These are phyloP conservation scores for Gonocerus acuteangulatus DNA, from an alignment of 2,888 invertebrate genomes.

Conservation along the genomic window DNA sequence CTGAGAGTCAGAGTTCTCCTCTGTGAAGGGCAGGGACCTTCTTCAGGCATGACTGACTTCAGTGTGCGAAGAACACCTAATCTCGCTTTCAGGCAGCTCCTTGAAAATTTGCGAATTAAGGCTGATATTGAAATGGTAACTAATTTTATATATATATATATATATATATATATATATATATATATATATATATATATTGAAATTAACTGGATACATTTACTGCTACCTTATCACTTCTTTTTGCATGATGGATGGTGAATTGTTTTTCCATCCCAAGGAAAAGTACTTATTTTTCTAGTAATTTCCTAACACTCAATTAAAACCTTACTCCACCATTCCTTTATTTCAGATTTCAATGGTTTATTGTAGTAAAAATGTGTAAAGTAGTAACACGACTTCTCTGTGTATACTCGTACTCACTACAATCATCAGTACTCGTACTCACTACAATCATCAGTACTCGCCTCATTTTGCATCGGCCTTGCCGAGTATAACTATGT, in stretches of 20 bases:
- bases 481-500: too few relatives aligned
- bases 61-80: conserved; percentile 40
- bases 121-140: conserved; percentile 66
- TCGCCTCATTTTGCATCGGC: too few relatives aligned
- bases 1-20: conserved; percentile 78
- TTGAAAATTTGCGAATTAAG: conserved; percentile 77
- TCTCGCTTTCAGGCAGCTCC: conserved; percentile 54
- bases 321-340: too few relatives aligned
- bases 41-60: conserved; percentile 36
- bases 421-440: too few relatives aligned
- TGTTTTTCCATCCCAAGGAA: too few relatives aligned
- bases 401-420: too few relatives aligned
- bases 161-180: conserved; percentile 1
- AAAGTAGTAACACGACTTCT: too few relatives aligned
- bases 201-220: neutral
- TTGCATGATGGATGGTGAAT: neutral
- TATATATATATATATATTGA: neutral
- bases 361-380: too few relatives aligned
- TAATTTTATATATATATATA: neutral
- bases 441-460: too few relatives aligned
- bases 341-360: too few relatives aligned
- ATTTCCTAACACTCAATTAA: too few relatives aligned
- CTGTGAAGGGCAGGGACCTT: conserved; percentile 50
- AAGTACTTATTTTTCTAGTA: too few relatives aligned
- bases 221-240: neutral